Evolutionary conservation across 2,888 invertebrate genomes (phyloP), one percentile per base, ranked within the genome.

Genomic region (Litoditis marina): DNA sequence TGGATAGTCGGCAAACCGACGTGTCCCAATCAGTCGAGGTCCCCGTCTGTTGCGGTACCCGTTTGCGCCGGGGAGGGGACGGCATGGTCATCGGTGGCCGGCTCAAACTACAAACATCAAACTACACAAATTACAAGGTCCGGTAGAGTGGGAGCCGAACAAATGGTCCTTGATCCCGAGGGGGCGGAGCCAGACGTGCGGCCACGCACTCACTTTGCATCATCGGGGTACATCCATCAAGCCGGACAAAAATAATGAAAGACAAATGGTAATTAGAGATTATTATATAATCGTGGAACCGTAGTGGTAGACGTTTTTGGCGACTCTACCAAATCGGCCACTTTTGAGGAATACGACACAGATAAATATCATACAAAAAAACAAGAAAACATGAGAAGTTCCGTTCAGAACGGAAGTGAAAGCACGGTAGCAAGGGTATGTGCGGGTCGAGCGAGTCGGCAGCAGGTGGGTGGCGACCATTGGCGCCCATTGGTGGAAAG

Each of bases 41-140:
- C 60, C 19, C 60, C 53, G 52, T 34, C 52, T 44, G 30, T 27
- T 60, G 60, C 60, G 60, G 51, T 60, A 60, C 60, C 60, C 60
- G 60, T 60, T 60, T 60, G 46, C 60, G 60, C 60, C 60, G 60
- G 60, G 60, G 60, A 60, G 53, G 25, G 60, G 49, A 36, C 60
- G 60, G 53, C 44, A 25, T 44, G 53, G 53, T 60, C 49, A 52
- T 44, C 60, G 19, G 34, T n/a, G n/a, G n/a, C n/a, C n/a, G n/a
- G n/a, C n/a, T n/a, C n/a, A n/a, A 44, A 44, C 19, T 22, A 44
- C 11, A 44, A 44, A 44, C 44, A 22, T 44, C 19, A 44, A 44
- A 44, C 19, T 25, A 22, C 19, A 22, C 19, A 22, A 44, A 22
- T 19, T 22, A 44, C 19, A 44, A 44, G 25, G 44, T 44, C 44